phyloP scores from a whole-genome alignment of 2,797 vertebrate genomes.

The Lutjanus campechanus region DNA sequence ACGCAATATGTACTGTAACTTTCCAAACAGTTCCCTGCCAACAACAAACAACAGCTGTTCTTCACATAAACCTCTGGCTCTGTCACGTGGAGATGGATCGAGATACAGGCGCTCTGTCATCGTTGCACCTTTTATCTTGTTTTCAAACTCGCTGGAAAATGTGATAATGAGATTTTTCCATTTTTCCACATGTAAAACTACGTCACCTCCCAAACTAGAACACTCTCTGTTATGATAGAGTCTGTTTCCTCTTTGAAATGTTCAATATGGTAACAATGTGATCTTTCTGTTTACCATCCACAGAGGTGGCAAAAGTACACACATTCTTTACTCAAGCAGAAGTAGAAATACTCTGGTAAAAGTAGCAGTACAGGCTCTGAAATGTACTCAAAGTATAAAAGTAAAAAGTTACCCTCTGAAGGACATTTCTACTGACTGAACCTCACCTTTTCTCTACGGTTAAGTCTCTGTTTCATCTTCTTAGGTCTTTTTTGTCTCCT shows the following conservation, averaged over 20 bases:
- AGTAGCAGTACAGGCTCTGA: no score
- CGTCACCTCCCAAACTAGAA: constrained; percentile 35
- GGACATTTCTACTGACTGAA: no score
- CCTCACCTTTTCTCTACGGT: no score
- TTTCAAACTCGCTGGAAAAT: constrained; percentile 60
- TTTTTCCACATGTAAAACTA: constrained; percentile 49
- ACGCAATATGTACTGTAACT: constrained; percentile 44
- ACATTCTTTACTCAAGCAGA: no score
- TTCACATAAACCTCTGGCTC: constrained; percentile 54
- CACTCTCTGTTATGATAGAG: constrained; percentile 18
- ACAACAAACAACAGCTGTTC: constrained; percentile 77
- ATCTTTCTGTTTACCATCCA: constrained; percentile 61
- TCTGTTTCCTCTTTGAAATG: constrained; percentile 28
- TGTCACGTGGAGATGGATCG: constrained; percentile 51
- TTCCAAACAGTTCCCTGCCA: constrained; percentile 66
- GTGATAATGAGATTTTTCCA: constrained; percentile 63
- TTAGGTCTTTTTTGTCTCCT: no score
- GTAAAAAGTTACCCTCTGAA: no score
- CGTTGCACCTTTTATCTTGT: constrained; percentile 62
- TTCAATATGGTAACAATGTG: constrained; percentile 30
- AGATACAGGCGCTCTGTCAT: constrained; percentile 41
- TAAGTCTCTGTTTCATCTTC: no score
- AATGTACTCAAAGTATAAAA: no score
- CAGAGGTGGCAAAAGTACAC: no score
- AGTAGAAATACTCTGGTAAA: no score